Percentiles rank a stretch among this genome's conserved stretches.
phyloP scores from a whole-genome alignment of 2,797 vertebrate genomes.

The Carcharodon carcharias region DNA sequence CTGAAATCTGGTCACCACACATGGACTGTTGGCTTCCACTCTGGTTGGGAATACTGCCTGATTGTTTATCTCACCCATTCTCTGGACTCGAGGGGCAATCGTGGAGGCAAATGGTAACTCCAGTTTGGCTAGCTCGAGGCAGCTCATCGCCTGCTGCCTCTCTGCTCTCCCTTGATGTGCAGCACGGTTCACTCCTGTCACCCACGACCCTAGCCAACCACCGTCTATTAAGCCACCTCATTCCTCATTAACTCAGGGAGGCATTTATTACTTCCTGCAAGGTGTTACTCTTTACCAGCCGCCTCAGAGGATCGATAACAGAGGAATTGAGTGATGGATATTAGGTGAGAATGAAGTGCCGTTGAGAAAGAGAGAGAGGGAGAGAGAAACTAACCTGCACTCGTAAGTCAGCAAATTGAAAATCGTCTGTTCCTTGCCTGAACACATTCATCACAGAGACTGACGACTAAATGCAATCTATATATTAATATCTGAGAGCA shows the following conservation, averaged over 20 bases:
- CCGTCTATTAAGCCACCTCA: neutral
- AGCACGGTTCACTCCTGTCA: neutral
- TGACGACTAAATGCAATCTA: neutral
- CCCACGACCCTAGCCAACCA: neutral
- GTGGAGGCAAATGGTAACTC: too few relatives aligned
- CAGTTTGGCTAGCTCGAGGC: too few relatives aligned
- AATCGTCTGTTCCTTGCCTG: neutral
- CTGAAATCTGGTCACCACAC: neutral
- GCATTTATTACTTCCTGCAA: neutral
- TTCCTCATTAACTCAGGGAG: neutral
- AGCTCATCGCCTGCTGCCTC: neutral
- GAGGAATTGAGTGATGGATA: neutral
- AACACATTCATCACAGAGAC: neutral
- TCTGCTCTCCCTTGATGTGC: neutral
- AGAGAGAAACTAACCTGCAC: neutral
- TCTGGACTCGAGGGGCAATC: too few relatives aligned
- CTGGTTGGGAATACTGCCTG: too few relatives aligned
- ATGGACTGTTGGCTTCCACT: too few relatives aligned
- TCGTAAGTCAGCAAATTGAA: neutral
- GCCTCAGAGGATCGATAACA: neutral
- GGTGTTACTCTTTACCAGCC: neutral
- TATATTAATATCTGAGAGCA: constrained; percentile 24
- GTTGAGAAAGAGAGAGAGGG: neutral
- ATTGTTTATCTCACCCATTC: too few relatives aligned
- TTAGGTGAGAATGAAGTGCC: neutral